phyloP scores from a whole-genome alignment of 2,113 vertebrate genomes.

The Lasiurus cinereus region DNA sequence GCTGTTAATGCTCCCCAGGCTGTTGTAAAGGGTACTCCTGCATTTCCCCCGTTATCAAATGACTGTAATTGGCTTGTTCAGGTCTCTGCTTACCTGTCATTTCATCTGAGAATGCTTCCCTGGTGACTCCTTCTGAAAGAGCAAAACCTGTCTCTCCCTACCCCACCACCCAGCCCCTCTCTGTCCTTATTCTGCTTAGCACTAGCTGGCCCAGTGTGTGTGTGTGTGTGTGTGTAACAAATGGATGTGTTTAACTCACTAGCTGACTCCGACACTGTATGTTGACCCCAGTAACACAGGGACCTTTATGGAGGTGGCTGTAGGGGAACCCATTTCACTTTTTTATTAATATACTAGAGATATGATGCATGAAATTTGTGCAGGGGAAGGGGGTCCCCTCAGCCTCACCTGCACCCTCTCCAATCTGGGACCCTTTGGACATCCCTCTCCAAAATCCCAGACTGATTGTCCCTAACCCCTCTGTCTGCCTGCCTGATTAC shows the following conservation, averaged over 20 bases:
- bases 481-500: too few species aligned
- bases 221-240: background rate
- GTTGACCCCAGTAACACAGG: background rate
- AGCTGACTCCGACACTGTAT: background rate
- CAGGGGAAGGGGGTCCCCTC: too few species aligned
- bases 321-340: background rate
- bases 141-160: background rate
- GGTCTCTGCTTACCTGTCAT: background rate
- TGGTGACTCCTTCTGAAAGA: background rate
- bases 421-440: too few species aligned
- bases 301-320: too few species aligned
- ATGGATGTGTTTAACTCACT: background rate
- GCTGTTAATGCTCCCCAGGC: too few species aligned
- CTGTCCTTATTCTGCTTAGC: background rate
- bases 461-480: too few species aligned
- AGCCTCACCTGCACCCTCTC: too few species aligned
- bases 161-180: background rate
- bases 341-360: background rate
- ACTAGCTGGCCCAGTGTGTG: background rate
- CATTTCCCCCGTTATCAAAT: background rate
- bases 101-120: background rate
- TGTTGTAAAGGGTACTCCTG: background rate
- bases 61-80: background rate
- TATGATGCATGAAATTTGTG: too few species aligned
- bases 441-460: too few species aligned